Evolutionary conservation across 2,888 invertebrate genomes (phyloP), one percentile per base, ranked within the genome.

Genomic region (Drosophila parthenogenetica): DNA sequence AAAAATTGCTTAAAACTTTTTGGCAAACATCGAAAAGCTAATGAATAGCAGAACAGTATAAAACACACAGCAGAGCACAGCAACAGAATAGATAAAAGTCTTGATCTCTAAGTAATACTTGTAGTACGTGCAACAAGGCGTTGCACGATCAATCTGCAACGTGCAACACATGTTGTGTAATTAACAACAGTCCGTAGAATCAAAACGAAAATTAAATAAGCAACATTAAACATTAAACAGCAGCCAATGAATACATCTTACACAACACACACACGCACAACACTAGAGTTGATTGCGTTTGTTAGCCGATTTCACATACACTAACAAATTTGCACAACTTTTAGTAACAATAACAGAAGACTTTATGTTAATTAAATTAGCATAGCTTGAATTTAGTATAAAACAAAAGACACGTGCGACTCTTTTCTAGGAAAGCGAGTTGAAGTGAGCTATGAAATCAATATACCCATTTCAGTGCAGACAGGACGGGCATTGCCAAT

Each of bases 161-260:
- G 8, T 63, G 74, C 75, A 79, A 67, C 75, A 82, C 64, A 85
- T 81, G 82, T 72, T 87, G 68, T 69, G 80, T 88, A 82, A 82
- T 88, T 88, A 72, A 81, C 65, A 81, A 78, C 85, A 81, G 51
- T 39, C 65, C 42, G 65, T 50, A 55, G 53, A 74, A 35, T 42
- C 32, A 65, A 68, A 59, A 49, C 32, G 40, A 35, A n/a, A 51
- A 19, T 48, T 25, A 32, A 49, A 43, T 35, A 48, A 57, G 29
- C 46, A 83, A 81, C 83, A 83, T 29, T 29, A 29, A 29, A 29
- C 29, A 29, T 70, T 69, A 86, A 88, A 76, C 81, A 82, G 87
- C 83, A 83, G 66, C 68, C 73, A 49, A 62, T 29, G 53, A 46
- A 50, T 53, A 68, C 68, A 50, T 71, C 35, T 87, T 76, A 51